Evolutionary conservation across 2,888 invertebrate species (phyloP), one percentile per base, ranked within the genome.

Genomic region (Steromphala cineraria): DNA sequence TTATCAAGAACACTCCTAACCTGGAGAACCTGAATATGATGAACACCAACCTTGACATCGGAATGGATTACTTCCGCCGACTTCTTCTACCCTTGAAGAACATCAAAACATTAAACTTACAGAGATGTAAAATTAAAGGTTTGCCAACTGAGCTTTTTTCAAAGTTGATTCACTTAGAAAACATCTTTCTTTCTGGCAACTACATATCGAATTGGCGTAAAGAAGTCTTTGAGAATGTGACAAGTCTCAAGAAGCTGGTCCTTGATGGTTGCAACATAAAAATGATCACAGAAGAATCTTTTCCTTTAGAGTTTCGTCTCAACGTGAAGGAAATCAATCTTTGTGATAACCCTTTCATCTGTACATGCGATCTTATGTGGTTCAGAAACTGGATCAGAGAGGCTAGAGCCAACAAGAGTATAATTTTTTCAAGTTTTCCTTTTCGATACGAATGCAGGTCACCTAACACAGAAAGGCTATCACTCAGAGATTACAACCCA

Each of bases 331-430:
- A 84, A 36, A 86, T 92, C 5, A 90, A 92, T 93, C 94, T 98
- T 83, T 96, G 95, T 97, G 97, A 97, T 92, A 98, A 98, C 94
- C 97, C 97, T 74, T 94, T 98, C 87, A 96, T 96, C 86, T 98
- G 98, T 94, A 96, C 96, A 91, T 98, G 98, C 93, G 97, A 97
- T 93, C 96, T 97, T 83, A 96, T 97, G 94, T 96, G 97, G 92
- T 95, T 97, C 74, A 97, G 98, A 97, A 96, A 96, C 94, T 98
- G 98, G 98, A 95, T 98, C 95, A 96, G 90, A 28, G 28, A 24
- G 7, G 31, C 31, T 1, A 76, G 28, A 19, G 36, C 24, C 31
- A 76, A 76, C 55, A 17, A 55, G n/a, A 53, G 53, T 31, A 55
- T 76, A n/a, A 36, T 28, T 4, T 76, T 76, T n/a, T 31, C 28